Evolutionary conservation across 1,140 invertebrate species (phyloP).

Genomic region (Drosophila grimshawi): DNA sequence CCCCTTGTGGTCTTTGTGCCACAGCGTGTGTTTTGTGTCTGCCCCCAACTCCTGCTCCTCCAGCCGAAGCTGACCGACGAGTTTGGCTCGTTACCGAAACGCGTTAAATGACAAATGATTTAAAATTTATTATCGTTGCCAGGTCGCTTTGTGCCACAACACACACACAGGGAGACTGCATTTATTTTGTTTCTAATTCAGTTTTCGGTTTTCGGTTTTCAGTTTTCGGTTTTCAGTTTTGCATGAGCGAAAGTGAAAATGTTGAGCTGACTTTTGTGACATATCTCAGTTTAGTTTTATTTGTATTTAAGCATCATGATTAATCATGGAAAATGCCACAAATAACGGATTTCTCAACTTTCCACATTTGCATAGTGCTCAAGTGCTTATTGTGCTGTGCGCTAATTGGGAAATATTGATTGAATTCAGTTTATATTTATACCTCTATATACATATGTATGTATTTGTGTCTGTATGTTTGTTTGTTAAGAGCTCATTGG

Average conservation of each 20-base stretch:
- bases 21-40: neutral
- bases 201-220: neutral
- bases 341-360: slow-evolving; percentile 19
- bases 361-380: slow-evolving; percentile 19
- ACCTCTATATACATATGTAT: neutral
- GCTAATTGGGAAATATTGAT: slow-evolving; percentile 5
- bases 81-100: slow-evolving; percentile 72
- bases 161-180: slow-evolving; percentile 7
- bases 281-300: slow-evolving; percentile 37
- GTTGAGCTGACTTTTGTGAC: slow-evolving; percentile 48
- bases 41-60: neutral
- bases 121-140: slow-evolving; percentile 73
- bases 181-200: slow-evolving; percentile 3
- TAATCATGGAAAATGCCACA: slow-evolving; percentile 45
- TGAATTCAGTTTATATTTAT: neutral
- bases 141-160: slow-evolving; percentile 16
- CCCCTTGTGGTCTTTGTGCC: slow-evolving; percentile 8
- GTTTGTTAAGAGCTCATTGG: slow-evolving; percentile 15
- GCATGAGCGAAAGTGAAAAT: slow-evolving; percentile 68
- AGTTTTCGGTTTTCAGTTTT: slow-evolving; percentile 19
- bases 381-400: slow-evolving; percentile 1
- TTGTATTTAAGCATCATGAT: slow-evolving; percentile 45
- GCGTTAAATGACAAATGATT: slow-evolving; percentile 81
- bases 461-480: neutral
- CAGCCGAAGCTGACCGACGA: slow-evolving; percentile 6